phyloP scores from a whole-genome alignment of 2,797 vertebrate genomes.

The Apogon hyalosoma region DNA sequence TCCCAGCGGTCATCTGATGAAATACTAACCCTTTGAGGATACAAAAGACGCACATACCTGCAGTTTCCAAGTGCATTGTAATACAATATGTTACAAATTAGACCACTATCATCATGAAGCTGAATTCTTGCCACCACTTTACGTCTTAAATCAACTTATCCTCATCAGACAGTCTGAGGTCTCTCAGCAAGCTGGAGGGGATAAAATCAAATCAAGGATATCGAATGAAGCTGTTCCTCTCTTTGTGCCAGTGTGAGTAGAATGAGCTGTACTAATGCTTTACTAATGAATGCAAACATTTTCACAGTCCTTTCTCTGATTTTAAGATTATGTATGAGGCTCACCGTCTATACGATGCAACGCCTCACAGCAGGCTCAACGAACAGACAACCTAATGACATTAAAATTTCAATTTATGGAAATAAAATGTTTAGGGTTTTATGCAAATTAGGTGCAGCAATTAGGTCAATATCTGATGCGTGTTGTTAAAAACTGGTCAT shows the following conservation, averaged over 20 bases:
- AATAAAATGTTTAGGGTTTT: constrained; percentile 2
- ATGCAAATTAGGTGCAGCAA: constrained; percentile 30
- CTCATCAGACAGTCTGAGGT: constrained; percentile 53
- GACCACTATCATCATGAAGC: constrained; percentile 41
- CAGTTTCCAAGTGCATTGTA: constrained; percentile 57
- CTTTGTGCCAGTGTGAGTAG: constrained; percentile 13
- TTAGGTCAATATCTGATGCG: constrained; percentile 24
- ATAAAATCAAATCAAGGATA: constrained; percentile 65
- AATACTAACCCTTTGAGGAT: constrained; percentile 30
- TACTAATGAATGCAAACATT: constrained; percentile 52
- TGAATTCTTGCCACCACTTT: constrained; percentile 31
- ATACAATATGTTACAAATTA: constrained; percentile 65
- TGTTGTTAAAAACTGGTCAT: constrained; percentile 33
- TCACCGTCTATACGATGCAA: neutral
- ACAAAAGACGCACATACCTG: constrained; percentile 41
- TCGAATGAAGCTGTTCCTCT: constrained; percentile 52
- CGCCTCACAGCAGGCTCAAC: neutral
- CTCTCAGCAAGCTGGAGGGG: constrained; percentile 25
- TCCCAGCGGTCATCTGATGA: constrained; percentile 23
- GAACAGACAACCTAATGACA: neutral
- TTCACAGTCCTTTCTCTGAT: constrained; percentile 22
- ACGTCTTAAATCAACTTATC: constrained; percentile 36
- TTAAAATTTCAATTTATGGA: neutral
- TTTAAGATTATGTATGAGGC: constrained; percentile 7
- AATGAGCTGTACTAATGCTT: constrained; percentile 34